Evolutionary conservation across 2,113 vertebrate species (phyloP), one percentile per base, ranked within the genome.

Genomic region (Emberiza fucata): DNA sequence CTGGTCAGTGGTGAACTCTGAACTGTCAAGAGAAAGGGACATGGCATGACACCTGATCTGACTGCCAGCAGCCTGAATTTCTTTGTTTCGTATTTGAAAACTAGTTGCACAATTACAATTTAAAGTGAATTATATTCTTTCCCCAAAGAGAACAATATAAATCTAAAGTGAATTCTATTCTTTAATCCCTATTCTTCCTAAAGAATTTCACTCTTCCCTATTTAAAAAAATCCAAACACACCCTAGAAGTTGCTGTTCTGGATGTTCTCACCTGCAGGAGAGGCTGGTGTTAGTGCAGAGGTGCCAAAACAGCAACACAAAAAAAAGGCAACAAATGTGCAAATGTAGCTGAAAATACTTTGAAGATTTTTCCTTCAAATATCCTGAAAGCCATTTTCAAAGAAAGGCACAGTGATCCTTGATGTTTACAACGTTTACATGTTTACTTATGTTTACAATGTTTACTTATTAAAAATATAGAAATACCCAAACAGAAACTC

Each of bases 1-100:
- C 6, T 5, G 10, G n/a, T 11, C 47, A 50, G 39, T 1, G 3
- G 40, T 15, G 39, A 54, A 8, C 31, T 11, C 12, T 5, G 5
- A 28, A 11, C 31, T 82, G 53, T 11, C 25, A 70, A 24, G 54
- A 53, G 39, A 40, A 48, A 42, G 33, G 27, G 18, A 11, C 4
- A 1, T 13, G 2, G 2, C 17, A 14, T 6, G 15, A 14, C 14
- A 21, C 11, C 11, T 66, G 81, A 27, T 25, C 13, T n/a, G n/a
- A 19, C 45, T 69, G 8, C 23, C 35, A 76, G 23, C 23, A 80
- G 28, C 57, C n/a, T 44, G 19, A 35, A 39, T 13, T 63, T 24
- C 29, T 53, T 40, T 44, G n/a, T n/a, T n/a, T 15, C 13, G 63
- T 22, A 5, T 35, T 40, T n/a, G 15, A 33, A 28, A 94, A 68